Evolutionary conservation across 2,797 vertebrate species (phyloP).

Genomic region (Podarcis lilfordi): DNA sequence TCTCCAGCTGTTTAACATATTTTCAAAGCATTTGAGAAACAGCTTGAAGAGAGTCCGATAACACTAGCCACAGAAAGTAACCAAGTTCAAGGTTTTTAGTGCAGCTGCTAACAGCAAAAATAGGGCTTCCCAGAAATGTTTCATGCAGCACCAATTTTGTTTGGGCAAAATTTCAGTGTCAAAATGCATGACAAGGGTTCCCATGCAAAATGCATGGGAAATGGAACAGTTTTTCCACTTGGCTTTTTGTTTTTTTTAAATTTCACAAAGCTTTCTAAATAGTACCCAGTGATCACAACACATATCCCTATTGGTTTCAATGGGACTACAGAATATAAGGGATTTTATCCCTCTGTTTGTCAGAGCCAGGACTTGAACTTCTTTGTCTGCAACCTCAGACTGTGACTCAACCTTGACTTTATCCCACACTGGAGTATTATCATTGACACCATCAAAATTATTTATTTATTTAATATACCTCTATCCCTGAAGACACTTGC

Average conservation of each 20-base stretch:
- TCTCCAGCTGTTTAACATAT: neutral
- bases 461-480: too few species aligned
- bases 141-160: neutral
- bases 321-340: neutral
- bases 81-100: neutral
- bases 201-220: neutral
- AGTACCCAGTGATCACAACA: neutral
- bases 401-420: neutral
- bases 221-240: neutral
- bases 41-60: conserved; percentile 1
- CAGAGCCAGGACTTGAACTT: neutral
- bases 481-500: too few species aligned
- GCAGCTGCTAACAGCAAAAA: neutral
- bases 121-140: neutral
- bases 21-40: neutral
- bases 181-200: neutral
- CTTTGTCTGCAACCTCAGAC: neutral
- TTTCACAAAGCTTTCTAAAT: neutral
- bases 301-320: neutral
- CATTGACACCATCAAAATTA: too few species aligned
- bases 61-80: neutral
- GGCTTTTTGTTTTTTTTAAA: neutral
- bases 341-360: neutral
- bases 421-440: too few species aligned
- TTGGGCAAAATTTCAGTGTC: neutral